phyloP scores from a whole-genome alignment of 2,797 vertebrate species.

The Cephalopachus bancanus region DNA sequence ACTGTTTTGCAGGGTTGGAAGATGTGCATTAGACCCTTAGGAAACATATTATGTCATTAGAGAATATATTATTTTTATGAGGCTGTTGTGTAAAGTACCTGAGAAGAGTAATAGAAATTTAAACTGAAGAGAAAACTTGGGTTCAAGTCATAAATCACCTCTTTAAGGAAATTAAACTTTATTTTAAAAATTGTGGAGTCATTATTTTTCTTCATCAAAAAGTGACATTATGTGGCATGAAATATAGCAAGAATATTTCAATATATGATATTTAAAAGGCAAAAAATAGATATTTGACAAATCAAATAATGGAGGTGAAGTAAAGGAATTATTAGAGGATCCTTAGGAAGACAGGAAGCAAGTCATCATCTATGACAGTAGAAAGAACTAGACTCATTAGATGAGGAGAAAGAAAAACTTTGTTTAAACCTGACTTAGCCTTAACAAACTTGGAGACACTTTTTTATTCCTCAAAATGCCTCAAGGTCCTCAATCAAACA shows the following conservation, averaged over 20 bases:
- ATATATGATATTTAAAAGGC: background rate
- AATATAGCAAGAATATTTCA: background rate
- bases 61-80: background rate
- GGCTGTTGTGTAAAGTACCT: background rate
- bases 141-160: background rate
- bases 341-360: background rate
- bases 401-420: background rate
- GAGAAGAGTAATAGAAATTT: background rate
- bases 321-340: background rate
- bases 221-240: background rate
- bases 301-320: background rate
- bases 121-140: background rate
- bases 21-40: background rate
- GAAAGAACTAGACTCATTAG: background rate
- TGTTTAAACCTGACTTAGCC: background rate
- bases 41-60: background rate
- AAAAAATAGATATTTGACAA: background rate
- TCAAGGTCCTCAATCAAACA: background rate
- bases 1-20: background rate
- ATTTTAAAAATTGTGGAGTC: background rate
- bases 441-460: background rate
- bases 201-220: constrained; percentile 44
- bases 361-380: background rate
- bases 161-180: constrained; percentile 7
- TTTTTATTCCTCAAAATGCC: background rate